phyloP scores from a whole-genome alignment of 2,113 vertebrate genomes.

The Marcusenius ussheri region DNA sequence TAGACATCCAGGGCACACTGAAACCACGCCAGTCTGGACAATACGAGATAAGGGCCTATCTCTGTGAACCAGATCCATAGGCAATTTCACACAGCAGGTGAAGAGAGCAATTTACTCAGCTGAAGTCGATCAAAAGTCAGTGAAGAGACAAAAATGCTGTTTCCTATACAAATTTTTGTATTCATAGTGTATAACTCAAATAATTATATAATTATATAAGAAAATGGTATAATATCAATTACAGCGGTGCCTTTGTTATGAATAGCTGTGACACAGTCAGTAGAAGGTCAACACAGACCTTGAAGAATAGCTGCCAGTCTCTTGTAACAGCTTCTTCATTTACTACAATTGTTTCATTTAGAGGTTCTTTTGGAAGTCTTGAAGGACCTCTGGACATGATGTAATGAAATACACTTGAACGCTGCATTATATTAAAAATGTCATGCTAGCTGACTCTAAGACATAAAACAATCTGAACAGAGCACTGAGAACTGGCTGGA shows the following conservation, averaged over 20 bases:
- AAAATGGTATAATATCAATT: background rate
- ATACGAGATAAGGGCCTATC: constrained; percentile 49
- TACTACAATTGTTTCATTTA: background rate
- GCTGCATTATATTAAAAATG: constrained; percentile 13
- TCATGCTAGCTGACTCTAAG: background rate
- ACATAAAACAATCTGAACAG: background rate
- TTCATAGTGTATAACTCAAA: background rate
- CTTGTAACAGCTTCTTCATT: background rate
- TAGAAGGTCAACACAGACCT: background rate
- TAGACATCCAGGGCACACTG: constrained; percentile 34
- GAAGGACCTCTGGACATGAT: constrained; percentile 1
- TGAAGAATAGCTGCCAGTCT: background rate
- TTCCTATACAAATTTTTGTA: background rate
- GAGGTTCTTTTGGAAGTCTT: constrained; percentile 16
- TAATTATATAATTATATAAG: background rate
- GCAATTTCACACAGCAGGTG: constrained; percentile 40
- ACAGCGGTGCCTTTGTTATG: background rate
- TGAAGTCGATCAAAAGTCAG: constrained; percentile 24
- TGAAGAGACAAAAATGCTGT: constrained; percentile 23
- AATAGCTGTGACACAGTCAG: background rate
- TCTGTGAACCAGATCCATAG: constrained; percentile 40
- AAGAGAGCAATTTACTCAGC: constrained; percentile 30
- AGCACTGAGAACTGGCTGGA: background rate
- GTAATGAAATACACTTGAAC: background rate
- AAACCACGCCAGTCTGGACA: constrained; percentile 40